Evolutionary conservation across 2,113 vertebrate species (phyloP), one percentile per base, ranked within the genome.

Genomic region (Chinchilla lanigera): DNA sequence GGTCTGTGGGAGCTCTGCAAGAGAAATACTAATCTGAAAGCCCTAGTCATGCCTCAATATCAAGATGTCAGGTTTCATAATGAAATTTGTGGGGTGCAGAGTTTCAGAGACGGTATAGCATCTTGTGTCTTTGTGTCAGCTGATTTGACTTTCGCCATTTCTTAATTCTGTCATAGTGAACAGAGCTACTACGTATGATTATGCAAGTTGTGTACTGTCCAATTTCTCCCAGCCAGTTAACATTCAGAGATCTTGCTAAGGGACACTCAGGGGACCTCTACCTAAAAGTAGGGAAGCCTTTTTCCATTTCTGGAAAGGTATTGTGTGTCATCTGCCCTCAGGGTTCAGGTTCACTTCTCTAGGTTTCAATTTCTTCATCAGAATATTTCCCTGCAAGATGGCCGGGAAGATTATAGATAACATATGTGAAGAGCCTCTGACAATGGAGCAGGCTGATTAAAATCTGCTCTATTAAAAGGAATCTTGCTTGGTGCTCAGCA

Each of bases 331-430:
- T 73, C 20, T 58, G n/a, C 35, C 44, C 3, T 56, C 1, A 81
- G 33, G 20, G 38, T 83, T 4, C 60, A 90, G 13, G 5, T 85
- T 82, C 61, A 80, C 24, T n/a, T 86, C 61, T 81, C 54, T 47
- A n/a, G 90, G 44, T 41, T 69, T 95, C 81, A 93, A 35, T 95
- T 77, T 78, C 78, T 93, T 82, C 16, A 61, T 52, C 26, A 60
- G 73, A 84, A 85, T 54, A 85, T 88, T 90, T 41, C 19, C 4
- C 47, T 88, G 2, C 12, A 38, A n/a, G 30, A 12, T 33, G 44
- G 5, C 67, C 85, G 77, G 61, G 67, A 61, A 26, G 73, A 78
- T 83, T 81, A 61, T 7, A 71, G 60, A 73, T 35, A 80, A 90
- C 33, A 30, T 82, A 16, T 63, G 0, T 75, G 71, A 87, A 78